Evolutionary conservation across 1,140 invertebrate species (phyloP).

Genomic region (Lanistes nyassanus): DNA sequence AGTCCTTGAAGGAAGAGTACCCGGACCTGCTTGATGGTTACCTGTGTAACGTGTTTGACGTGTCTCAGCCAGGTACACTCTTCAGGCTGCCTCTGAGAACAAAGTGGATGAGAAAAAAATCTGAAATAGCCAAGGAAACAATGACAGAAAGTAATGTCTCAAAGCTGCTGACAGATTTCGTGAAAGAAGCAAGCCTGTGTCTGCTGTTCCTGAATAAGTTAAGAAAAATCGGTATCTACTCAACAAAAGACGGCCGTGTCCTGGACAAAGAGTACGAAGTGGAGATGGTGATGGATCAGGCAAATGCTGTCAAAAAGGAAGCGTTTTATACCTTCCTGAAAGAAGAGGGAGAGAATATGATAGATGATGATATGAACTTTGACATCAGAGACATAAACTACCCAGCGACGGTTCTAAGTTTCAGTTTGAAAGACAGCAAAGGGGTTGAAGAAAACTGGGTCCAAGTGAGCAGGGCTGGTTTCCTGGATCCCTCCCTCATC

Average conservation of each 20-base stretch:
- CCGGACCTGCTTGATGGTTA: conserved; percentile 51
- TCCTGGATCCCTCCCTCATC: neutral
- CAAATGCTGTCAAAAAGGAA: neutral
- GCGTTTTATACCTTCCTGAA: neutral
- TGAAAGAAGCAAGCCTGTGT: neutral
- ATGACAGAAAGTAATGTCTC: conserved; percentile 17
- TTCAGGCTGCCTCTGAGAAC: conserved; percentile 51
- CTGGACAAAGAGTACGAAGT: conserved; percentile 3
- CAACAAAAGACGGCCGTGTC: conserved; percentile 1
- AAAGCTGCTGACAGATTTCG: neutral
- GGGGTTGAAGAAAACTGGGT: neutral
- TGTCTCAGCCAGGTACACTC: conserved; percentile 51
- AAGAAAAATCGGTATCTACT: conserved; percentile 6
- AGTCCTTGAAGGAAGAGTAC: conserved; percentile 34
- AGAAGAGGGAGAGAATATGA: neutral
- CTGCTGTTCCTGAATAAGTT: conserved; percentile 18
- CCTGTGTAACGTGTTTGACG: conserved; percentile 33
- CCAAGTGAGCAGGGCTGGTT: neutral
- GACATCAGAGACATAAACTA: neutral
- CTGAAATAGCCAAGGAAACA: conserved; percentile 32
- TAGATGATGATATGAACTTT: neutral
- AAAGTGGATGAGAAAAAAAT: conserved; percentile 39
- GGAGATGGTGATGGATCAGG: neutral
- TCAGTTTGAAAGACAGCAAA: neutral
- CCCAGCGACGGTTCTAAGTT: neutral